These are phyloP conservation scores for Cyaniris semiargus DNA, from an alignment of 2,888 invertebrate species.

Conservation along the genomic window DNA sequence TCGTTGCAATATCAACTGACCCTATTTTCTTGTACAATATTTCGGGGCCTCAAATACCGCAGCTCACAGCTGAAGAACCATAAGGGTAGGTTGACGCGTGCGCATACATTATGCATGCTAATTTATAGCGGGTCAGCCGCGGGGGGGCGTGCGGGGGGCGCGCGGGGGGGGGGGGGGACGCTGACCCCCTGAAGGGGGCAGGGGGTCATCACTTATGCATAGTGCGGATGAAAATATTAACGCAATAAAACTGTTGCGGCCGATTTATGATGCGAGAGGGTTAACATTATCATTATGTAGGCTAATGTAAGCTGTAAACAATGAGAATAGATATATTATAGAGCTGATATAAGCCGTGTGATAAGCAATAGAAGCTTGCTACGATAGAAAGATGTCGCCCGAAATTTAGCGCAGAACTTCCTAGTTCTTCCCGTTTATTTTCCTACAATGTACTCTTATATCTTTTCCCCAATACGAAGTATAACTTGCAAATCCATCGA, in stretches of 20 bases:
- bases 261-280: slow-evolving; percentile 1
- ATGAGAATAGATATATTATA: too few species aligned
- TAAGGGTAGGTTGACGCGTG: slow-evolving; percentile 46
- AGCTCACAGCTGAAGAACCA: slow-evolving; percentile 40
- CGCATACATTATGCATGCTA: slow-evolving; percentile 65
- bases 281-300: not conserved
- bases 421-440: too few species aligned
- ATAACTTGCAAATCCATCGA: too few species aligned
- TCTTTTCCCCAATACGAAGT: too few species aligned
- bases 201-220: slow-evolving; percentile 20
- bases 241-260: slow-evolving; percentile 27
- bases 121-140: slow-evolving; percentile 42
- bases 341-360: too few species aligned
- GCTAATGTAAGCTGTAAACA: not conserved
- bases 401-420: too few species aligned
- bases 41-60: not conserved
- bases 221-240: slow-evolving; percentile 26
- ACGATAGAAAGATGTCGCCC: too few species aligned
- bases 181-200: not conserved
- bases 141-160: not conserved
- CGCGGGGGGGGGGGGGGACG: not conserved
- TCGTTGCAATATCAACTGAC: not conserved
- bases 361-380: too few species aligned
- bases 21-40: not conserved
- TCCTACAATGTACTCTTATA: too few species aligned